Evolutionary conservation across 2,888 invertebrate species (phyloP).

Genomic region (Siphlonurus alternatus): DNA sequence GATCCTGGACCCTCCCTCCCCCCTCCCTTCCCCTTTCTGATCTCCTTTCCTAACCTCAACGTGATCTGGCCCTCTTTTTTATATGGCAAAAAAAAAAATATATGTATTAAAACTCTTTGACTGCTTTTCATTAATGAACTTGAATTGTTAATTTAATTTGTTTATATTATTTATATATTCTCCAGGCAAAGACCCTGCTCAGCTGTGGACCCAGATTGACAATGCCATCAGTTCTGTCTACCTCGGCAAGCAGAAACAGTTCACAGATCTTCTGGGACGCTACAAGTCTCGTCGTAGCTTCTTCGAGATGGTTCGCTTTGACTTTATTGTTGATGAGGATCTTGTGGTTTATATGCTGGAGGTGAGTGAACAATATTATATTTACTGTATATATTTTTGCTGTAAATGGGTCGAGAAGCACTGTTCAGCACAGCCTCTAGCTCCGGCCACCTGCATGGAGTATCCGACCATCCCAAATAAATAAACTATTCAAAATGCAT

Average conservation of each 20-base stretch:
- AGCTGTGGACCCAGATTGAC: conserved; percentile 66
- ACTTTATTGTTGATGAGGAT: conserved; percentile 78
- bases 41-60: neutral
- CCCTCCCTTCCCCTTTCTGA: too few species aligned
- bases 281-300: conserved; percentile 48
- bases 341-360: conserved; percentile 79
- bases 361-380: conserved; percentile 23
- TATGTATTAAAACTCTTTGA: too few species aligned
- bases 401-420: too few species aligned
- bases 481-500: too few species aligned
- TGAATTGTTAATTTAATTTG: too few species aligned
- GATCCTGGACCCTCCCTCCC: too few species aligned
- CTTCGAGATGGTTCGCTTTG: conserved; percentile 91
- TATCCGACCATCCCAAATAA: too few species aligned
- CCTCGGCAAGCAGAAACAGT: conserved; percentile 50
- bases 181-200: conserved; percentile 45
- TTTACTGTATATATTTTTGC: neutral
- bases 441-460: too few species aligned
- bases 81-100: too few species aligned
- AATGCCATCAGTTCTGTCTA: conserved; percentile 55
- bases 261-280: conserved; percentile 36
- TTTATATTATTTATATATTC: too few species aligned
- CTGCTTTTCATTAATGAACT: too few species aligned
- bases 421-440: too few species aligned
- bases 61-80: neutral